Conservation (phyloP, 1,140 invertebrate genomes). For the Tachypleus tridentatus region DNA sequence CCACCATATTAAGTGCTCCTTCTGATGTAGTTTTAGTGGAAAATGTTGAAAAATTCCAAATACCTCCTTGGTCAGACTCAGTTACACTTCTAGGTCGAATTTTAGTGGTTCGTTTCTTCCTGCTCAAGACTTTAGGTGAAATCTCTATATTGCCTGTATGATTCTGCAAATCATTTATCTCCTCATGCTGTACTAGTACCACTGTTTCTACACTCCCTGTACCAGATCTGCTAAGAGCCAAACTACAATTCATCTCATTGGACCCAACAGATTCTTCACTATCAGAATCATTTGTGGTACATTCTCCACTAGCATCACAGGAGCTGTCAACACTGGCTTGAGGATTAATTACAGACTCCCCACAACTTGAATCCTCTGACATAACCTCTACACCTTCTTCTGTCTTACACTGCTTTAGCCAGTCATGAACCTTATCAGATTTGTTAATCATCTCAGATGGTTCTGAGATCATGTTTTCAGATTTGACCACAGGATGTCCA, state of each 20-base stretch:
- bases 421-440: too few relatives aligned
- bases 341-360: too few relatives aligned
- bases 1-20: conserved; percentile 54
- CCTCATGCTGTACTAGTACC: background rate
- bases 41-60: conserved; percentile 38
- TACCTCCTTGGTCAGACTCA: conserved; percentile 49
- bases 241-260: background rate
- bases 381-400: too few relatives aligned
- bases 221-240: background rate
- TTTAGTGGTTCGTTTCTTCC: conserved; percentile 30
- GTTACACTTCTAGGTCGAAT: conserved; percentile 71
- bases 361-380: too few relatives aligned
- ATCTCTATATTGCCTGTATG: too few relatives aligned
- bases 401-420: too few relatives aligned
- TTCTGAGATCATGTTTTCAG: too few relatives aligned
- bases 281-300: conserved; percentile 54
- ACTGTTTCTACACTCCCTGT: conserved; percentile 40
- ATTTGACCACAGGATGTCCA: too few relatives aligned
- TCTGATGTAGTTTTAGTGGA: conserved; percentile 65
- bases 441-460: too few relatives aligned
- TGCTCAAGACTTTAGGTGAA: conserved; percentile 26
- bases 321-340: conserved; percentile 11
- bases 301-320: conserved; percentile 81
- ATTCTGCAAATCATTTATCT: too few relatives aligned
- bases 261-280: conserved; percentile 38